Base-by-base conservation (phyloP, 2,797 vertebrate genomes). In the Rachycentron canadum region DNA sequence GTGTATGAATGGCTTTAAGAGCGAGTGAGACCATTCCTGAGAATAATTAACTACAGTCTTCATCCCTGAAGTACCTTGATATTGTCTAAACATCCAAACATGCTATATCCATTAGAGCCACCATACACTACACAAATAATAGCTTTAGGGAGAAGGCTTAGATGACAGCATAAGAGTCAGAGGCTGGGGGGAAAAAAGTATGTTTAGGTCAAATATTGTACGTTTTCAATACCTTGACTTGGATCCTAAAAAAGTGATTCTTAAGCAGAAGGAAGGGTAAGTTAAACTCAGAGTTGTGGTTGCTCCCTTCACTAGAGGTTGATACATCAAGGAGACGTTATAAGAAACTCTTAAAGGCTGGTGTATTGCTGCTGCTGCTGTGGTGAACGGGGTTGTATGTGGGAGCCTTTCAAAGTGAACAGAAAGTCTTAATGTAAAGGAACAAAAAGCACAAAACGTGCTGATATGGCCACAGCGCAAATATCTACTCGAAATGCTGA, bases 401-500 rank as follows among this genome's bases (percentile, higher is more conserved):
- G 47, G n/a, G 32, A 79, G 36, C 50, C 55, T 70, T 16, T 68
- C 14, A 67, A 75, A 74, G 45, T 81, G 59, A 69, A 59, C 62
- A 79, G 11, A 85, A 81, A 84, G 80, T 85, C 70, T 77, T 60
- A 19, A 58, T 45, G 76, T 53, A 69, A 69, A 67, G 17, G 73
- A 76, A 78, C 38, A 81, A 56, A 81, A 76, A 71, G 63, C 69
- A 65, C 52, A 81, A 82, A 88, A 79, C 75, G 79, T 83, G 80
- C 75, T 75, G 79, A 76, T 85, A 81, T 23, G 59, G 73, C 63
- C 65, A 76, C 53, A 79, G 50, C 53, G 59, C 69, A 67, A 12
- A 49, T 38, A 60, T 74, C 38, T 57, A 5, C 17, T 76, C 30
- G 8, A 72, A 74, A 66, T 34, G 59, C 83, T 83, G 80, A 81